phyloP scores from a whole-genome alignment of 2,888 invertebrate genomes.

The Imbricaverruca yamaguchii region DNA sequence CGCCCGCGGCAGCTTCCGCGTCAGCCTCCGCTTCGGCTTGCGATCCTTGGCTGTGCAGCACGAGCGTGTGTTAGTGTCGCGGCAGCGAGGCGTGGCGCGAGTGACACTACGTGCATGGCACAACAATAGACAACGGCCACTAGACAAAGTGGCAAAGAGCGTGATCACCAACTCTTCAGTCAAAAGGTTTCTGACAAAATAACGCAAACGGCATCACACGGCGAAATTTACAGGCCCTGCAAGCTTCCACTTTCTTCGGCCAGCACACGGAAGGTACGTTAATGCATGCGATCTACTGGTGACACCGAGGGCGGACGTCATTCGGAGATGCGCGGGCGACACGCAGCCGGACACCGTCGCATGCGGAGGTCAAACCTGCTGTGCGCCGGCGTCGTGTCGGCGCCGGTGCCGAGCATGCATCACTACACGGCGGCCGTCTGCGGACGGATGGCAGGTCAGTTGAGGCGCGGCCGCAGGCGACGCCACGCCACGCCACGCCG shows the following conservation, averaged over 20 bases:
- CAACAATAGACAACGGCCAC: no score
- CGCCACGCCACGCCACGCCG: no score
- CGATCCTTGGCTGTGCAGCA: neutral
- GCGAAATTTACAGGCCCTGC: no score
- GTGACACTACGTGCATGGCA: no score
- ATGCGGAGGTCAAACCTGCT: neutral
- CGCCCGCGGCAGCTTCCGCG: slow-evolving; percentile 5
- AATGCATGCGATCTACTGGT: neutral
- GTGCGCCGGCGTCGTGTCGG: neutral
- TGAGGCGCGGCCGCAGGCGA: neutral
- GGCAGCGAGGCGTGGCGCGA: no score
- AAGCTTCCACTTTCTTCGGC: no score
- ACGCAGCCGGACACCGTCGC: no score
- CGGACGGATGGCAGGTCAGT: neutral
- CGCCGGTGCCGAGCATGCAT: neutral
- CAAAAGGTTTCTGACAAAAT: no score
- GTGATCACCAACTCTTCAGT: no score
- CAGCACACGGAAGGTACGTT: neutral
- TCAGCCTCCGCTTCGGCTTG: slow-evolving; percentile 30
- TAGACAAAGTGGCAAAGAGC: no score
- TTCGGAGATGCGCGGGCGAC: neutral
- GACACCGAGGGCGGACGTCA: neutral
- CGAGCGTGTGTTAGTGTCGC: no score
- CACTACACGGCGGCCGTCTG: neutral
- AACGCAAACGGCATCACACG: no score